A percentile compares a stretch with the other conserved stretches of the same genome.
phyloP scores from a whole-genome alignment of 1,140 invertebrate genomes.

The Eueides isabella region DNA sequence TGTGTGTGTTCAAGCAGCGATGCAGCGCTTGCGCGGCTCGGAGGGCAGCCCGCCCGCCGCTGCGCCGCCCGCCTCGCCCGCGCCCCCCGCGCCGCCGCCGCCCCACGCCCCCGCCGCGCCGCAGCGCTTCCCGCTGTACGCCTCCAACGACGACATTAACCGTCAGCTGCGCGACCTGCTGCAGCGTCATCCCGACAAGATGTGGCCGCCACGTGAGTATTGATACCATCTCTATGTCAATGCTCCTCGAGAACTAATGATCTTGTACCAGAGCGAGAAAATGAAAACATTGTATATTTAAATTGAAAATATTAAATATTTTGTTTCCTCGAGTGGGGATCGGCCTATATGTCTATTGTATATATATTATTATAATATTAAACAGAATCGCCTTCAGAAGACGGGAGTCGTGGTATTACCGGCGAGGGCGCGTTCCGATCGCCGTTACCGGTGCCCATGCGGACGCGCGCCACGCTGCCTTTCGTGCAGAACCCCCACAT shows the following conservation, averaged over 20 bases:
- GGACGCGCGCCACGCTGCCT: constrained; percentile 55
- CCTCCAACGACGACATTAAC: constrained; percentile 79
- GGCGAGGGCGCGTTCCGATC: constrained; percentile 72
- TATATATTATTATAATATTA: background rate
- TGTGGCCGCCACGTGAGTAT: constrained; percentile 75
- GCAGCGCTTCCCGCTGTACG: constrained; percentile 68
- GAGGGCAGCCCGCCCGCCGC: constrained; percentile 61
- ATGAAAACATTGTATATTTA: no score
- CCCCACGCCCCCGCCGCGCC: background rate
- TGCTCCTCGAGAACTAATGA: no score
- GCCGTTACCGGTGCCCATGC: constrained; percentile 71
- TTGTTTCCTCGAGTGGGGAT: no score
- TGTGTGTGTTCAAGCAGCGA: constrained; percentile 54
- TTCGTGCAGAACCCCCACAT: constrained; percentile 36
- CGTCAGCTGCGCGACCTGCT: constrained; percentile 91
- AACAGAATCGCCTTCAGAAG: constrained; percentile 14
- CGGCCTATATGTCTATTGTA: background rate
- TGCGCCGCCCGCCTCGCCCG: constrained; percentile 41
- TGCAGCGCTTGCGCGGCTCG: constrained; percentile 69
- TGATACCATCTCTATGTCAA: no score
- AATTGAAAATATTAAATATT: no score
- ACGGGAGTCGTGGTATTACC: constrained; percentile 6
- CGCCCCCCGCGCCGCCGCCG: constrained; percentile 39
- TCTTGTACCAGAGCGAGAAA: no score
- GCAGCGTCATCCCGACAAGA: constrained; percentile 85